phyloP scores from a whole-genome alignment of 1,140 invertebrate species.

The Tetramorium parvispinum region DNA sequence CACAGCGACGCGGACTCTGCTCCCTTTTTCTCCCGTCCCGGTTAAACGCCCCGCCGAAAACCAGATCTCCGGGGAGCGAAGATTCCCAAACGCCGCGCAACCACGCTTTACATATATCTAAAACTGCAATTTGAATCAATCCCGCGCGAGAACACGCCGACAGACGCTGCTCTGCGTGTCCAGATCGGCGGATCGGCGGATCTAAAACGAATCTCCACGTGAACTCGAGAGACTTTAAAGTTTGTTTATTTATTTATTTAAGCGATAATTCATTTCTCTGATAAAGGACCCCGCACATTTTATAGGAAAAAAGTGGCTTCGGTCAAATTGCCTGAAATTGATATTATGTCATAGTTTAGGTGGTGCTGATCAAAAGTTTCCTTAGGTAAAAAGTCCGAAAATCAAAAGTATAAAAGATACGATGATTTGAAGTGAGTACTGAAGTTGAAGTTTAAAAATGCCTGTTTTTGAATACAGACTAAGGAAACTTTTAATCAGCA shows the following conservation, averaged over 20 bases:
- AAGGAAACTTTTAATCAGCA: too few relatives aligned
- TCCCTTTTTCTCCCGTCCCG: constrained; percentile 58
- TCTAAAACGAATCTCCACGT: neutral
- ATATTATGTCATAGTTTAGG: too few relatives aligned
- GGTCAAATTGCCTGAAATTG: too few relatives aligned
- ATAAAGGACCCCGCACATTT: too few relatives aligned
- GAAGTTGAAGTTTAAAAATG: too few relatives aligned
- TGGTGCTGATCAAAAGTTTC: too few relatives aligned
- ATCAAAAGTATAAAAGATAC: too few relatives aligned
- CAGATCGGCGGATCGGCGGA: too few relatives aligned
- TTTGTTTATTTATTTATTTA: neutral
- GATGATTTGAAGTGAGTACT: too few relatives aligned
- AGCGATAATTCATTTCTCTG: neutral
- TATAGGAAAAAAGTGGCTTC: too few relatives aligned
- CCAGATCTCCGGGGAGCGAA: neutral
- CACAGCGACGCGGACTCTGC: constrained; percentile 71
- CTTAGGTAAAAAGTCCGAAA: too few relatives aligned
- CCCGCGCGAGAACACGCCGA: constrained; percentile 12
- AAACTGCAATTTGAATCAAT: neutral
- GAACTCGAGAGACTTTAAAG: neutral
- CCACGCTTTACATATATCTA: neutral
- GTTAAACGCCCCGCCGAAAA: constrained; percentile 52
- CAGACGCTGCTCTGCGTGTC: neutral
- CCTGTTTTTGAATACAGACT: too few relatives aligned
- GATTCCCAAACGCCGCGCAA: neutral